Evolutionary conservation across 2,797 vertebrate species (phyloP).

Genomic region (Megaceryle alcyon): DNA sequence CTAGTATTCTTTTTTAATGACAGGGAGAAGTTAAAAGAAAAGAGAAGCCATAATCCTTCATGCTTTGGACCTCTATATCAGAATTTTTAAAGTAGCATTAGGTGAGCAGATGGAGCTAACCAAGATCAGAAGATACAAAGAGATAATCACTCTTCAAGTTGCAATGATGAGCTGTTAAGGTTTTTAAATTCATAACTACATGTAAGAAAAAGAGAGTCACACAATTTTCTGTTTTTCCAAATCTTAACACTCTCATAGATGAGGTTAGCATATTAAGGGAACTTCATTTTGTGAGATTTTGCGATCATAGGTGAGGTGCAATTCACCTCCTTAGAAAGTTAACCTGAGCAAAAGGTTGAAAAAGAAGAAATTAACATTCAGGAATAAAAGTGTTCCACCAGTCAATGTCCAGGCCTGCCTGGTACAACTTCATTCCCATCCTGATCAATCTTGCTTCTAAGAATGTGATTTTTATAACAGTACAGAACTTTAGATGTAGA

Average conservation of each 20-base stretch:
- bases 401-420: neutral
- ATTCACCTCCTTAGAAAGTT: neutral
- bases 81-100: neutral
- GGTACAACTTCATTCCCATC: rapidly evolving
- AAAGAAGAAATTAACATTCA: neutral
- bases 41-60: neutral
- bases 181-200: neutral
- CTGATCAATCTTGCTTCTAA: neutral
- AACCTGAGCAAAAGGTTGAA: neutral
- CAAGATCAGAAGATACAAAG: neutral
- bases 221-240: too few species aligned
- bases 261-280: neutral
- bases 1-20: neutral
- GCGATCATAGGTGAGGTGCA: neutral
- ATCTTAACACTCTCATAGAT: neutral
- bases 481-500: neutral
- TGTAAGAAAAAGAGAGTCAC: neutral
- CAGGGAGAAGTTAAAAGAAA: neutral
- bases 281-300: neutral
- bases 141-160: neutral
- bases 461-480: neutral
- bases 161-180: neutral
- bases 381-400: neutral
- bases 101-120: neutral
- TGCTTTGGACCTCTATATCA: neutral